Conservation (phyloP, 1,140 invertebrate genomes). For the Zaprionus taronus region DNA sequence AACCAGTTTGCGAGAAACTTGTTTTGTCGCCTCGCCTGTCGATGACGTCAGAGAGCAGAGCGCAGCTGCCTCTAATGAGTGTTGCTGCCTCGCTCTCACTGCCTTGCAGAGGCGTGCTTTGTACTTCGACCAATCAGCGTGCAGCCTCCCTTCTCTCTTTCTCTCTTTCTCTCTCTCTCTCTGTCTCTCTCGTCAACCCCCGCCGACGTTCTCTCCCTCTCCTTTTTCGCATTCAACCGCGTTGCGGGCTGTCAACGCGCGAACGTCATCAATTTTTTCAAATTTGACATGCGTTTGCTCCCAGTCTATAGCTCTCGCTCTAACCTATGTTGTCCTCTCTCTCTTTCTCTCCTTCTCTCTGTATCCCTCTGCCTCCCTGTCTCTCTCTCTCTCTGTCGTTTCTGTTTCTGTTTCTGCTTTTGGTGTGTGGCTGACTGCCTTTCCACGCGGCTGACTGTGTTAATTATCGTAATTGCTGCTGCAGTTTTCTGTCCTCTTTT, state of each 20-base stretch:
- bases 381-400: constrained; percentile 14
- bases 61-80: constrained; percentile 67
- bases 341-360: constrained; percentile 14
- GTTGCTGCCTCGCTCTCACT: constrained; percentile 41
- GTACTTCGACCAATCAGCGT: constrained; percentile 34
- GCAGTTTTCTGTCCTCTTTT: constrained; percentile 40
- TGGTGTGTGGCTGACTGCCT: constrained; percentile 46
- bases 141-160: neutral
- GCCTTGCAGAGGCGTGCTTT: constrained; percentile 50
- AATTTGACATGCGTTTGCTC: constrained; percentile 77
- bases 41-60: constrained; percentile 60
- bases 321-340: constrained; percentile 3
- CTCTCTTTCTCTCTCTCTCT: too few species aligned
- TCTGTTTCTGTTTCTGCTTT: constrained; percentile 7
- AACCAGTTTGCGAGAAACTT: constrained; percentile 43
- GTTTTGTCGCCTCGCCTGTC: constrained; percentile 34
- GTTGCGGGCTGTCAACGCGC: constrained; percentile 71
- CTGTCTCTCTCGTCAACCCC: neutral
- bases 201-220: neutral
- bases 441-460: constrained; percentile 73
- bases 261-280: constrained; percentile 81
- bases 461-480: constrained; percentile 80
- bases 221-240: constrained; percentile 9
- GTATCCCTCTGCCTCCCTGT: neutral
- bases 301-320: neutral